Conservation (phyloP, 2,113 vertebrate species). For the Vicugna pacos region DNA sequence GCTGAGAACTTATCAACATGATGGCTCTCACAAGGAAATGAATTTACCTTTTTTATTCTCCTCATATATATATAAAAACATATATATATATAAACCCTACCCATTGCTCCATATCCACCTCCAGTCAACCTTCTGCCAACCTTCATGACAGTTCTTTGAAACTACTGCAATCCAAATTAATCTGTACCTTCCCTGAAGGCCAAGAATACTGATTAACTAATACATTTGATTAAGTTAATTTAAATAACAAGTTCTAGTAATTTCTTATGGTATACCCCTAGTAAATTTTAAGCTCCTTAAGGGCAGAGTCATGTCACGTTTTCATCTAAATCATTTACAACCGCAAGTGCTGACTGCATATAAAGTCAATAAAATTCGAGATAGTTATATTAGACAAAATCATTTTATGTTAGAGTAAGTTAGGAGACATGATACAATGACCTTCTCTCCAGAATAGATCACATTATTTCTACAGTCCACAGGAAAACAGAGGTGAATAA, state of each 20-base stretch:
- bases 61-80: neutral
- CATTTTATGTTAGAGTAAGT: neutral
- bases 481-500: neutral
- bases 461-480: neutral
- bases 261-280: neutral
- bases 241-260: slow-evolving; percentile 31
- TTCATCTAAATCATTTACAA: slow-evolving; percentile 41
- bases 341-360: neutral
- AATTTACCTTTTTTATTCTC: neutral
- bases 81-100: neutral
- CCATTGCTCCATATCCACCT: neutral
- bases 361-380: slow-evolving; percentile 33
- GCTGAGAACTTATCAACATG: neutral
- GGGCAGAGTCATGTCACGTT: neutral
- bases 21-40: neutral
- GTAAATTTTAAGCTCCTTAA: slow-evolving; percentile 44
- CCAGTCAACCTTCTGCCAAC: neutral
- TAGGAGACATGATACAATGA: neutral
- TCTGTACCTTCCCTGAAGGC: neutral
- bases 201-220: slow-evolving; percentile 7
- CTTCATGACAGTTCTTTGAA: neutral
- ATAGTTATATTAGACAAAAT: slow-evolving; percentile 7
- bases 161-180: neutral
- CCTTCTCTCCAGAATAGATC: neutral
- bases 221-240: slow-evolving; percentile 37